A percentile compares a stretch with the other conserved stretches of the same genome.
These are phyloP conservation scores for Sigmodon hispidus DNA, from an alignment of 2,113 vertebrate species.

Conservation along the genomic window DNA sequence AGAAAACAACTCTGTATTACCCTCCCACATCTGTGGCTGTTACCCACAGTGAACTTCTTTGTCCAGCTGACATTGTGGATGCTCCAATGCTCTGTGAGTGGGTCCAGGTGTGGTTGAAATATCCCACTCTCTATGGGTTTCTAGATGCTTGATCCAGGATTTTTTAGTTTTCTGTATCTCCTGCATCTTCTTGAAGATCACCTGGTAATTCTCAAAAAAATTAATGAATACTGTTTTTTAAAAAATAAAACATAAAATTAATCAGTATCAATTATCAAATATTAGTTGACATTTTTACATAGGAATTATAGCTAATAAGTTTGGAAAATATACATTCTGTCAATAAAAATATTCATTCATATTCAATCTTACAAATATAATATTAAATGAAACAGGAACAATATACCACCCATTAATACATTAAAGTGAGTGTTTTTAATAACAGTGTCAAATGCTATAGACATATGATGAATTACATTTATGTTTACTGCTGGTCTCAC, in stretches of 20 bases:
- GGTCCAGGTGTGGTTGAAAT: neutral
- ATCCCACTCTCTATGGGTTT: neutral
- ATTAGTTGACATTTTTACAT: neutral
- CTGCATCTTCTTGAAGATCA: neutral
- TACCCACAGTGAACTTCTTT: neutral
- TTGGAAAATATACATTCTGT: neutral
- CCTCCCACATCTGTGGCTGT: neutral
- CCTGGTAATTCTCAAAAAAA: neutral
- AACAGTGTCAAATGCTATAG: neutral
- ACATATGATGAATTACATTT: neutral
- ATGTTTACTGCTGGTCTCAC: neutral
- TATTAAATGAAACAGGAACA: slow-evolving; percentile 18
- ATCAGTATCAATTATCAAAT: neutral
- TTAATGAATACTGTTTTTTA: neutral
- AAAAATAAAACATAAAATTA: neutral
- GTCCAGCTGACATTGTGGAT: neutral
- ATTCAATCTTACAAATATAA: neutral
- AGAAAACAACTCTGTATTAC: neutral
- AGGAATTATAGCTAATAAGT: neutral
- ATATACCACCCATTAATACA: neutral
- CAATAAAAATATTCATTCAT: neutral
- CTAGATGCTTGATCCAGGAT: neutral
- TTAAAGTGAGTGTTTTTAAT: neutral
- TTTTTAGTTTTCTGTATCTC: neutral
- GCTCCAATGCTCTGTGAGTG: neutral